Evolutionary conservation across 2,888 invertebrate genomes (phyloP), one percentile per base, ranked within the genome.

Genomic region (Ennomos fuscantarius): DNA sequence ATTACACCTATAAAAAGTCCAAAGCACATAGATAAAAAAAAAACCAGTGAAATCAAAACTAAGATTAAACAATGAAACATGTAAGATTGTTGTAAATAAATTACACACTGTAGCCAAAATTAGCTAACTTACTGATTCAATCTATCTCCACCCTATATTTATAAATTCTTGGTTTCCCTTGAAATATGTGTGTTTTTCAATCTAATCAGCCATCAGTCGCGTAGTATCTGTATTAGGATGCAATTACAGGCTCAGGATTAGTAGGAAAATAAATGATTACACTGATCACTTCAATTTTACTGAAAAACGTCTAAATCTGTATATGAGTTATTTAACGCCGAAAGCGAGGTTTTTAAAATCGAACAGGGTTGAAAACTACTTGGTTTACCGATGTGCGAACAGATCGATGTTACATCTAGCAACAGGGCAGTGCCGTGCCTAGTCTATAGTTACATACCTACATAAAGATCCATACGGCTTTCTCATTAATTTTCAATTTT

Each of bases 341-440:
- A 49, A 42, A 31, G 8, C 15, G 9, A 47, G 8, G 2, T 40
- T 43, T 37, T 33, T 3, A 33, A 3, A 11, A 8, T 15, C 32
- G 8, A 44, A 34, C 12, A 37, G 24, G n/a, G 13, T 34, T 24
- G 0, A 24, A 24, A 24, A 24, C 24, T 5, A 24, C 24, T 24
- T 6, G 24, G 24, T 24, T 24, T 24, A 55, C 60, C 65, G 57
- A 65, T 66, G 69, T 70, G 60, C 69, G 63, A 72, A 73, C 74
- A 66, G 85, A 88, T 89, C 89, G 84, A 89, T 89, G 86, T 74
- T 78, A 71, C 76, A 67, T 74, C 72, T 86, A 84, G 87, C 82
- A 86, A 87, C 85, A 87, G 88, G 88, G 87, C 87, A 80, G 85
- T 49, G 74, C 74, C 67, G 68, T 76, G 77, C 65, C 63, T 76